A percentile compares a stretch with the other conserved stretches of the same genome.
Conservation (phyloP, 2,797 vertebrate species). For the Falco biarmicus region DNA sequence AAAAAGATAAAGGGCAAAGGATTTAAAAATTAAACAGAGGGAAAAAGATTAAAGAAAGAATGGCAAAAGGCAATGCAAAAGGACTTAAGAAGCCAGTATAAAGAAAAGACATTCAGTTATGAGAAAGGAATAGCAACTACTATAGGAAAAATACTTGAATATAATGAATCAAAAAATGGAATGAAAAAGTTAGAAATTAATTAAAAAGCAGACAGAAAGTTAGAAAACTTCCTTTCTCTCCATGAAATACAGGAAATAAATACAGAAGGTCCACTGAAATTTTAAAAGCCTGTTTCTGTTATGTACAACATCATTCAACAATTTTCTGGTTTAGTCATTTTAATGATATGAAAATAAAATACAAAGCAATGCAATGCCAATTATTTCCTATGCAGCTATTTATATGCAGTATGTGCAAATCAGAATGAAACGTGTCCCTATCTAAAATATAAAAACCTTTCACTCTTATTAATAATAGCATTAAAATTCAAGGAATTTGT, state of each 20-base stretch:
- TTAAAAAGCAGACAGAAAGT: conserved; percentile 26
- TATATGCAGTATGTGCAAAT: neutral
- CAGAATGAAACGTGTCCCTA: neutral
- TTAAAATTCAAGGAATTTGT: neutral
- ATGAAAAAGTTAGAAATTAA: conserved; percentile 45
- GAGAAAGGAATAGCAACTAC: conserved; percentile 65
- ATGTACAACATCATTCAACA: neutral
- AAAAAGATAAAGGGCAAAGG: conserved; percentile 78
- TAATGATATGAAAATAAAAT: neutral
- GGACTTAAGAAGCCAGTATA: conserved; percentile 73
- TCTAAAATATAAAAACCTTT: neutral
- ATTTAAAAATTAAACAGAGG: conserved; percentile 80
- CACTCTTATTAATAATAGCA: neutral
- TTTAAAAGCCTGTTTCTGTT: neutral
- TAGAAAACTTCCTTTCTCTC: neutral
- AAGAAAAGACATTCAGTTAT: conserved; percentile 62
- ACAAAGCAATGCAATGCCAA: neutral
- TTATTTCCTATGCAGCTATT: neutral
- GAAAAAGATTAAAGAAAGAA: conserved; percentile 78
- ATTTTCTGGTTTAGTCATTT: neutral
- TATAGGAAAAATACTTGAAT: conserved; percentile 35
- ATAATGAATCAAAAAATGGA: conserved; percentile 39
- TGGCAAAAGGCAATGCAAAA: conserved; percentile 73
- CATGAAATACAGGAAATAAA: neutral
- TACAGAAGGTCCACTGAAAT: neutral